Conservation (phyloP, 2,113 vertebrate genomes). For the Sigmodon hispidus region DNA sequence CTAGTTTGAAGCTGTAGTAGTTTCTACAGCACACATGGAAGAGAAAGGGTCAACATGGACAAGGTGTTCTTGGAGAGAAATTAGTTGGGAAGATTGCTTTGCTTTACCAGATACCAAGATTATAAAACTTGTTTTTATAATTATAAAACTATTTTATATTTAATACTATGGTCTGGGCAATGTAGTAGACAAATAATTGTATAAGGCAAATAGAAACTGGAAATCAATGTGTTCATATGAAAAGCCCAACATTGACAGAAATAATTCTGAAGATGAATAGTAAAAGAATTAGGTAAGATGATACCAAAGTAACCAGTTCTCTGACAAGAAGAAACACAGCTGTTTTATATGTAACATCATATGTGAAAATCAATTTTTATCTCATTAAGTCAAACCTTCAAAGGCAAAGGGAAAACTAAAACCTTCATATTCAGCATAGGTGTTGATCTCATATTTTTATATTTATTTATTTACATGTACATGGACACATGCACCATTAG, state of each 20-base stretch:
- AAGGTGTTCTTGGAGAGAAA: not conserved
- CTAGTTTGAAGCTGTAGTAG: conserved; percentile 23
- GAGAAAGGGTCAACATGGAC: not conserved
- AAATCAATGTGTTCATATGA: conserved; percentile 17
- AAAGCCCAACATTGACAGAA: not conserved
- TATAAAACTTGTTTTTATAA: not conserved
- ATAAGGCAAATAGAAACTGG: not conserved
- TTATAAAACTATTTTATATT: not conserved
- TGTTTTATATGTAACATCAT: not conserved
- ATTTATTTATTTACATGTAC: not conserved
- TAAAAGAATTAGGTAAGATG: conserved; percentile 13
- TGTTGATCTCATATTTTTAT: not conserved
- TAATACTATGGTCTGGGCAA: not conserved
- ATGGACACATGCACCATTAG: not conserved
- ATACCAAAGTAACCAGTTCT: conserved; percentile 19
- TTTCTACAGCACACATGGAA: conserved; percentile 11
- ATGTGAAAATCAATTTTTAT: not conserved
- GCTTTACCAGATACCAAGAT: not conserved
- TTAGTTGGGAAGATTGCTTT: not conserved
- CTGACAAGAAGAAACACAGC: not conserved
- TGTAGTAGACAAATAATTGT: not conserved
- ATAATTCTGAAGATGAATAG: conserved; percentile 7
- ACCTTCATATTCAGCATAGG: not conserved
- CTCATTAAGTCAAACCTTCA: conserved; percentile 20
- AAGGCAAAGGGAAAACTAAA: not conserved